A percentile compares a stretch with the other conserved stretches of the same genome.
Evolutionary conservation across 2,797 vertebrate genomes (phyloP).

Genomic region (Notolabrus celidotus): DNA sequence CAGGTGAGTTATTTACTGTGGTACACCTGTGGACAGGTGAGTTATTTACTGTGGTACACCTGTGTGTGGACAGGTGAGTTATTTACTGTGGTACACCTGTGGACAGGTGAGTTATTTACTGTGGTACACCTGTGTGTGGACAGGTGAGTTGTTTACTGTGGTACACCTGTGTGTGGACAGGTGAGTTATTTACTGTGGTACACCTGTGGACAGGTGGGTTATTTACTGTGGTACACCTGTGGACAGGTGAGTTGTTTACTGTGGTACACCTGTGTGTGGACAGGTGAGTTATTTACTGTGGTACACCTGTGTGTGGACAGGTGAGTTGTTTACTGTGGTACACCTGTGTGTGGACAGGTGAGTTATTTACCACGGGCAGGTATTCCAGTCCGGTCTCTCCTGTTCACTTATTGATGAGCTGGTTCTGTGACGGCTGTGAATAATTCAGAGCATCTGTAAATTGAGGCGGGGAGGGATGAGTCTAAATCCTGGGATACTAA

Average conservation of each 20-base stretch:
- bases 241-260: background rate
- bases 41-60: background rate
- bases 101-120: background rate
- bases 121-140: background rate
- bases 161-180: background rate
- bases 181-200: background rate
- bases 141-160: background rate
- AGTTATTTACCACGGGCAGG: background rate
- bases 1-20: background rate
- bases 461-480: background rate
- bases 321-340: too few species aligned
- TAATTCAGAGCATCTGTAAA: constrained; percentile 1
- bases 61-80: background rate
- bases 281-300: background rate
- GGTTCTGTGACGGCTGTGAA: background rate
- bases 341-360: too few species aligned
- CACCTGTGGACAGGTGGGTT: background rate
- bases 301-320: too few species aligned
- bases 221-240: background rate
- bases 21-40: background rate
- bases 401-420: background rate
- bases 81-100: background rate
- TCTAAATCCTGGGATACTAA: background rate
- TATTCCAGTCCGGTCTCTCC: constrained; percentile 1
- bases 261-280: background rate